Conservation (phyloP, 2,113 vertebrate species). For the Aegypius monachus region DNA sequence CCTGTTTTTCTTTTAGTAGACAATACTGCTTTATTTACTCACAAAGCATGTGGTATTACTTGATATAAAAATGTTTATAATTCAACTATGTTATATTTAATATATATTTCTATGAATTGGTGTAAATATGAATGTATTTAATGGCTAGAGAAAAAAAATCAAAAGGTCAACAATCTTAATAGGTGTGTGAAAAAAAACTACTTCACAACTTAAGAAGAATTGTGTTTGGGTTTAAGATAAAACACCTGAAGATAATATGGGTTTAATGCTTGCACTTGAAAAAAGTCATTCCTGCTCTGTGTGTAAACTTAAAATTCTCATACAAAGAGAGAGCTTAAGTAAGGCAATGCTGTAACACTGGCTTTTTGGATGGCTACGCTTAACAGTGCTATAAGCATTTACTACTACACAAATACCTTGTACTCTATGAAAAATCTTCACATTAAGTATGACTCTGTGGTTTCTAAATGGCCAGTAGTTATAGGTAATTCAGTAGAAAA, state of each 20-base stretch:
- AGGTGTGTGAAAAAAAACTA: neutral
- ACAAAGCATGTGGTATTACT: neutral
- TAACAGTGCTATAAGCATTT: neutral
- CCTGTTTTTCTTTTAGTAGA: neutral
- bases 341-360: neutral
- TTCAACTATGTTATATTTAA: neutral
- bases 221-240: neutral
- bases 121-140: neutral
- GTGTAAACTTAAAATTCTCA: neutral
- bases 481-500: neutral
- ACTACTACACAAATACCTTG: neutral
- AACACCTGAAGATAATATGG: neutral
- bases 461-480: neutral
- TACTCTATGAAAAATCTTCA: neutral
- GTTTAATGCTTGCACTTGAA: neutral
- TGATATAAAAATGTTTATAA: neutral
- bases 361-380: neutral
- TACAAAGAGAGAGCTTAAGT: neutral
- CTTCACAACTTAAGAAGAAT: neutral
- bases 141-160: neutral
- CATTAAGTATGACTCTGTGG: accelerated
- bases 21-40: neutral
- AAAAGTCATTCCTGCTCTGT: neutral
- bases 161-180: neutral
- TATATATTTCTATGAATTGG: neutral